Conservation (phyloP, 2,113 vertebrate genomes). For the Oxyruncus cristatus region DNA sequence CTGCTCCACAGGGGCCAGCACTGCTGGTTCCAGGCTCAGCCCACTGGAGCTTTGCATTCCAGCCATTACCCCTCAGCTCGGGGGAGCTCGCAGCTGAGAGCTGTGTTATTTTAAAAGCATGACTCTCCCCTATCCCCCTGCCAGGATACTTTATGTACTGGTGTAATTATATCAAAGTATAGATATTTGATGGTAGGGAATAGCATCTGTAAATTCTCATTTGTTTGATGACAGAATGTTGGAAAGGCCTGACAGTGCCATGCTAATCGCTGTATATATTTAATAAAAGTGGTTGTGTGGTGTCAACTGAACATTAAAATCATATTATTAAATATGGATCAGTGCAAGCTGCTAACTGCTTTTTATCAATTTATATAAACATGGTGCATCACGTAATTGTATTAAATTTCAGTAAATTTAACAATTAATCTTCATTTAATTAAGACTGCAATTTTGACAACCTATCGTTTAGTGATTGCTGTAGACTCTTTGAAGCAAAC, state of each 20-base stretch:
- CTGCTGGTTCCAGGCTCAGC: background rate
- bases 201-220: background rate
- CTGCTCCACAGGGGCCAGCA: background rate
- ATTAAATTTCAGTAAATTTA: slow-evolving; percentile 28
- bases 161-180: background rate
- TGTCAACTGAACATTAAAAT: slow-evolving; percentile 5
- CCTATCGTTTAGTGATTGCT: background rate
- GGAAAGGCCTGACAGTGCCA: background rate
- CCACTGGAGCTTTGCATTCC: background rate
- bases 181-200: background rate
- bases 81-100: background rate
- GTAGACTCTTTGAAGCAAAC: background rate
- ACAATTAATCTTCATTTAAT: slow-evolving; percentile 36
- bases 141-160: background rate
- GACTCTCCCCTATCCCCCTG: background rate
- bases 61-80: background rate
- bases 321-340: slow-evolving; percentile 16
- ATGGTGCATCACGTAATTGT: background rate
- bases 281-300: background rate
- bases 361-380: slow-evolving; percentile 1
- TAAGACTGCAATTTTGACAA: background rate
- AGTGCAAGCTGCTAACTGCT: background rate
- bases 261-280: background rate
- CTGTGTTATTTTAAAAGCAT: background rate
- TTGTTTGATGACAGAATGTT: background rate